These are phyloP conservation scores for Umimayanthus chanpuru DNA, from an alignment of 92 coral and sea anemone species.

Conservation along the genomic window DNA sequence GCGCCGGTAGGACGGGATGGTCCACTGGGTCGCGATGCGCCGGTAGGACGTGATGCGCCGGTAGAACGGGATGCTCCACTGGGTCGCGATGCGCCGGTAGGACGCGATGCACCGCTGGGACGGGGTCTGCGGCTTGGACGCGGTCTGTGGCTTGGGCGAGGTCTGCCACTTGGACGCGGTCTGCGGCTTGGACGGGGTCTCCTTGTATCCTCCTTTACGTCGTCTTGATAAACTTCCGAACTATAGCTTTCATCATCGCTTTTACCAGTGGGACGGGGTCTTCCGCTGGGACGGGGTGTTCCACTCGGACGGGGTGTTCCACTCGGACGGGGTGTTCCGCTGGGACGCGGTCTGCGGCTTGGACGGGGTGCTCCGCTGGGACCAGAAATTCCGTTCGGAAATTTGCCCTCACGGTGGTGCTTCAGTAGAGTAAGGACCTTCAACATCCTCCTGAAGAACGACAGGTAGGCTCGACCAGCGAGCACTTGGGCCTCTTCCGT, in stretches of 20 bases:
- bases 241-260: no score
- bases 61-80: neutral
- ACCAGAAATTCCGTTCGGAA: neutral
- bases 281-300: neutral
- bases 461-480: constrained; percentile 17
- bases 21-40: neutral
- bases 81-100: neutral
- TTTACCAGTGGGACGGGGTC: no score
- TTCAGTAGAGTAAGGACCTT: neutral
- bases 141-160: neutral
- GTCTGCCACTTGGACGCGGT: neutral
- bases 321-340: neutral
- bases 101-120: no score
- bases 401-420: neutral
- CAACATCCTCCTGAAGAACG: neutral
- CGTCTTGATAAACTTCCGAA: neutral
- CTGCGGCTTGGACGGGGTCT: neutral
- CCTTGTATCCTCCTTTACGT: neutral
- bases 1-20: neutral
- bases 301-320: neutral
- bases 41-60: neutral
- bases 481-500: constrained; percentile 14
- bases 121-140: neutral
- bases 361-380: constrained; percentile 4
- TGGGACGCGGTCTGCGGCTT: neutral